These are phyloP conservation scores for Sesia apiformis DNA, from an alignment of 2,888 invertebrate species.

Conservation along the genomic window DNA sequence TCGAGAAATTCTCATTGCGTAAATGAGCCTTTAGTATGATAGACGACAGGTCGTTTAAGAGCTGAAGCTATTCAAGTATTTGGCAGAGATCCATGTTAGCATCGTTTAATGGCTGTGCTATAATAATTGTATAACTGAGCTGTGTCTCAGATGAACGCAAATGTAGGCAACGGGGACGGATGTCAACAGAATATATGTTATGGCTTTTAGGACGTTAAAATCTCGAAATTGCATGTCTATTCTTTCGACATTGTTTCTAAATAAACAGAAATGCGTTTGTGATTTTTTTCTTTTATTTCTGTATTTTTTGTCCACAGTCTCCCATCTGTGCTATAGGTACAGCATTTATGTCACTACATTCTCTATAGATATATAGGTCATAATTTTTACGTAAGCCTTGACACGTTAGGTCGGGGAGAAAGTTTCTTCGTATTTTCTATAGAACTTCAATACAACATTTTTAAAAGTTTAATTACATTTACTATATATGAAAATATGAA, in stretches of 20 bases:
- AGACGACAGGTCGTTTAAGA: slow-evolving; percentile 11
- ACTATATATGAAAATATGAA: too few relatives aligned
- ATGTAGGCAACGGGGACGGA: slow-evolving; percentile 9
- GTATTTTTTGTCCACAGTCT: too few relatives aligned
- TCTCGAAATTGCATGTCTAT: slow-evolving; percentile 41
- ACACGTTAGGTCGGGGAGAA: too few relatives aligned
- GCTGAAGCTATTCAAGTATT: slow-evolving; percentile 19
- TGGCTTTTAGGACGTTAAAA: slow-evolving; percentile 31
- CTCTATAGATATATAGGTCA: too few relatives aligned
- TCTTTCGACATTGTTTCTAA: slow-evolving; percentile 47
- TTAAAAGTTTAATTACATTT: too few relatives aligned
- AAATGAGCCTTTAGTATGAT: slow-evolving; percentile 12
- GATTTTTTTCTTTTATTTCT: slow-evolving; percentile 13
- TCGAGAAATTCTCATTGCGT: slow-evolving; percentile 14
- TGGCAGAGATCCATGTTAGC: slow-evolving; percentile 43
- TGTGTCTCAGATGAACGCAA: neutral
- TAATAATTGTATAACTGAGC: slow-evolving; percentile 12
- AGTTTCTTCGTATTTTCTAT: too few relatives aligned
- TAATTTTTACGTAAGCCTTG: too few relatives aligned
- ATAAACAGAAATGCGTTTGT: slow-evolving; percentile 50
- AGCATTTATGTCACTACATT: too few relatives aligned
- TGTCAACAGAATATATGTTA: slow-evolving; percentile 21
- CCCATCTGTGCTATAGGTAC: too few relatives aligned
- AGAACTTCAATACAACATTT: too few relatives aligned
- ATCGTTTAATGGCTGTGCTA: slow-evolving; percentile 58